Conservation (phyloP, 2,888 invertebrate species). For the Oligia latruncula region DNA sequence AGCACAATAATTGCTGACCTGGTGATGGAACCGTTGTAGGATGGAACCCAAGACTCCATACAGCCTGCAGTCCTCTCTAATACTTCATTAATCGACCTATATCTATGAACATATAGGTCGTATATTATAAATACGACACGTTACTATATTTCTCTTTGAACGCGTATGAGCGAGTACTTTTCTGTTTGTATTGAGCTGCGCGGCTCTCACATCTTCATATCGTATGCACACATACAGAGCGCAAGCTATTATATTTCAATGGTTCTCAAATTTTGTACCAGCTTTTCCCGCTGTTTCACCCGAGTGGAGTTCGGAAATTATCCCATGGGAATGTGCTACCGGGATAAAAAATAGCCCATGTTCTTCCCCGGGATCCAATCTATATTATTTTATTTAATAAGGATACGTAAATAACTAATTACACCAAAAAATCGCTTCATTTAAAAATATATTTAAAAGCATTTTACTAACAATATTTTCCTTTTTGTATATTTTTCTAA, state of each 20-base stretch:
- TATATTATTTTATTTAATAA: not conserved
- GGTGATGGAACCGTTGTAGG: not conserved
- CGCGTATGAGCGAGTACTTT: not conserved
- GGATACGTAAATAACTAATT: not conserved
- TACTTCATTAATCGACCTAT: not conserved
- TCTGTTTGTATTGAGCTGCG: not conserved
- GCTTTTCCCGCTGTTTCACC: not conserved
- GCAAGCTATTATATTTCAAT: not conserved
- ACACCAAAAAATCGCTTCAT: not conserved
- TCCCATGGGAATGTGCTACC: too few species aligned
- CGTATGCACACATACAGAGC: not conserved
- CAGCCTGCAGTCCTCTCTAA: not conserved
- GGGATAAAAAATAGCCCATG: too few species aligned
- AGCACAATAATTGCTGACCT: not conserved
- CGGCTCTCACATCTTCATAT: slow-evolving; percentile 12
- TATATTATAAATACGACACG: not conserved
- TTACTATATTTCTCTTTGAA: not conserved
- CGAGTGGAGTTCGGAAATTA: too few species aligned
- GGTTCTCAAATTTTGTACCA: slow-evolving; percentile 4
- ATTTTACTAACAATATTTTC: not conserved
- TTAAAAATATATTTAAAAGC: not conserved
- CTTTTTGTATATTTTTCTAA: not conserved
- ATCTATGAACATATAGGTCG: not conserved
- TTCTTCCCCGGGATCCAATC: too few species aligned
- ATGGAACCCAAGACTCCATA: not conserved